These are phyloP conservation scores for Oligia fasciuncula DNA, from an alignment of 2,888 invertebrate genomes.

Conservation along the genomic window DNA sequence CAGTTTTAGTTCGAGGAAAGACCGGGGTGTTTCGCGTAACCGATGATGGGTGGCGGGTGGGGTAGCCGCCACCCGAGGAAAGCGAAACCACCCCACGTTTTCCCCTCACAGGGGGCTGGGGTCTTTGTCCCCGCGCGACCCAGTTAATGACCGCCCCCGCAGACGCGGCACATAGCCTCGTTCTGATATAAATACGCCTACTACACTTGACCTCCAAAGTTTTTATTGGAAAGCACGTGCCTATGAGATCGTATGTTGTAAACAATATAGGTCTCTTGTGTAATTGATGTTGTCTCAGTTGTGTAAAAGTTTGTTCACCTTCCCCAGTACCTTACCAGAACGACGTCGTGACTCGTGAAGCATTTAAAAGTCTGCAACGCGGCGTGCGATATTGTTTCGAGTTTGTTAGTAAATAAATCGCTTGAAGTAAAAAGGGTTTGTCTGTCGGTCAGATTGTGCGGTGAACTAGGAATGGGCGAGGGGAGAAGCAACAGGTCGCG, in stretches of 20 bases:
- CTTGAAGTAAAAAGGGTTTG: conserved; percentile 67
- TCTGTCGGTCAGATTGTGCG: conserved; percentile 73
- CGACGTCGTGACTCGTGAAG: conserved; percentile 8
- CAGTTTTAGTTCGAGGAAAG: conserved; percentile 77
- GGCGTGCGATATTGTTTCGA: conserved; percentile 64
- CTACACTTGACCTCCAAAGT: conserved; percentile 90
- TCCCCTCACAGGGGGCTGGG: conserved; percentile 79
- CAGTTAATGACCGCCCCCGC: conserved; percentile 89
- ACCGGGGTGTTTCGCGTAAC: conserved; percentile 76
- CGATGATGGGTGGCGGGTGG: conserved; percentile 73
- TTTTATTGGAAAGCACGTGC: conserved; percentile 90
- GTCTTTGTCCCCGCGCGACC: conserved; percentile 89
- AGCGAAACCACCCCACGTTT: conserved; percentile 84
- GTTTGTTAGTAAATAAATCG: conserved; percentile 66
- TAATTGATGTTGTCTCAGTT: conserved; percentile 64
- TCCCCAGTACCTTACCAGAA: conserved; percentile 24
- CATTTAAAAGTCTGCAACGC: conserved; percentile 12
- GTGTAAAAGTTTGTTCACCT: conserved; percentile 56
- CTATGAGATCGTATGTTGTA: conserved; percentile 83
- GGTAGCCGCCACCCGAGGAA: conserved; percentile 78
- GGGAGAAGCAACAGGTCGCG: conserved; percentile 88
- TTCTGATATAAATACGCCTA: conserved; percentile 89
- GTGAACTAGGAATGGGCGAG: conserved; percentile 69
- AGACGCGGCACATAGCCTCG: conserved; percentile 87
- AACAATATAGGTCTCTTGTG: conserved; percentile 74